Base-by-base conservation (phyloP, 2,113 vertebrate genomes). In the Campylomormyrus numenius region DNA sequence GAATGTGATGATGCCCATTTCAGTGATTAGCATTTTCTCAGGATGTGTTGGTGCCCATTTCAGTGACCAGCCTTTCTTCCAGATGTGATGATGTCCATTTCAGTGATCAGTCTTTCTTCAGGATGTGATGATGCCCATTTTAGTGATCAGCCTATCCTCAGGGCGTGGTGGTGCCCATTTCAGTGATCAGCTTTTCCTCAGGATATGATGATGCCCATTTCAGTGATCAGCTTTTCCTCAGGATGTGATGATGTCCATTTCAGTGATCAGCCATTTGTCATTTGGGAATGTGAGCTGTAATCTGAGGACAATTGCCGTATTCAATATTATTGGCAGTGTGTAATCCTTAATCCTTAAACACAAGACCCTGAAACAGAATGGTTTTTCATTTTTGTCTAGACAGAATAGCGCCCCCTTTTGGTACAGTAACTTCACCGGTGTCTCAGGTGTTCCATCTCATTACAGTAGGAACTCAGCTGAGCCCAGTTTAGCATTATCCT, bases 391-490 rank as follows among this genome's bases (percentile, higher is more conserved):
- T 86, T 13, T 35, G 85, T 31, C 19, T 53, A 87, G 49, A 53
- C 46, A 49, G 27, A 56, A 87, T 27, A 27, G 31, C 13, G 50
- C 85, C 85, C 85, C 50, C 85, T 87, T 27, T 48, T 87, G 85
- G 85, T 35, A 53, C n/a, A 56, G 85, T 17, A 39, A 7, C 7
- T 27, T 6, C 13, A 50, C 31, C 11, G 5, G 24, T 53, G 49
- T 53, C 10, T 87, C 85, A 53, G 85, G 27, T 87, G 45, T 35
- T 87, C 31, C 50, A 87, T 35, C 85, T 87, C 50, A 87, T 87
- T 87, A 87, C 85, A 35, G n/a, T 27, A 39, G 45, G 1, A 35
- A 27, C 85, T 87, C 85, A 53, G 50, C 85, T 53, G 85, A 87
- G 50, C 49, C 50, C 50, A 35, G 27, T 53, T 56, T 53, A 53